Conservation (phyloP, 1,140 invertebrate genomes). For the Acyrthosiphon pisum region DNA sequence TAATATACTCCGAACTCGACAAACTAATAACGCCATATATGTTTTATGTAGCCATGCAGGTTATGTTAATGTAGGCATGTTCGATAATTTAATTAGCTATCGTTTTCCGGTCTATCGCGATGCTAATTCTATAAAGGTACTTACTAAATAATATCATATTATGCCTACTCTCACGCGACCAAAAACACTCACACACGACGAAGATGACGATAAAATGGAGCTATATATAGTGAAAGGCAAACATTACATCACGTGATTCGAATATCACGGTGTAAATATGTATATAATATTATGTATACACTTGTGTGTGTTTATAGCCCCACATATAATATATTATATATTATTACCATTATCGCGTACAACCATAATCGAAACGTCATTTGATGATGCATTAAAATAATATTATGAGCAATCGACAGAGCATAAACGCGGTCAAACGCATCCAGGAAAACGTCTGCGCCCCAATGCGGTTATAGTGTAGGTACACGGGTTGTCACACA, state of each 20-base stretch:
- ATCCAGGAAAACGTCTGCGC: background rate
- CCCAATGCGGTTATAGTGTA: background rate
- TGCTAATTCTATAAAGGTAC: background rate
- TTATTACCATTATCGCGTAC: background rate
- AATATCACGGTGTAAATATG: background rate
- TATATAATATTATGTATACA: background rate
- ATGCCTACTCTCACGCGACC: background rate
- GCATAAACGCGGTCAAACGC: background rate
- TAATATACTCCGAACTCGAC: background rate
- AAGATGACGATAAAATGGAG: background rate
- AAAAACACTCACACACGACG: background rate
- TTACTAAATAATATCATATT: background rate
- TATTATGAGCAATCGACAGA: background rate
- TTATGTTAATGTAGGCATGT: background rate
- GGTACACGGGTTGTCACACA: background rate
- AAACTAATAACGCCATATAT: background rate
- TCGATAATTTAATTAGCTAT: background rate
- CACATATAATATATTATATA: background rate
- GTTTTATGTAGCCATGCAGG: background rate
- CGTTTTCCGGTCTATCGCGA: background rate
- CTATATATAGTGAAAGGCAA: background rate
- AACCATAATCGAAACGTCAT: background rate
- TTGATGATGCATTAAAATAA: background rate
- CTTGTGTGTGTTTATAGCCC: background rate
- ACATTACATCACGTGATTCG: slow-evolving; percentile 1